Evolutionary conservation across 2,113 vertebrate species (phyloP), one percentile per base, ranked within the genome.

Genomic region (Plestiodon gilberti): DNA sequence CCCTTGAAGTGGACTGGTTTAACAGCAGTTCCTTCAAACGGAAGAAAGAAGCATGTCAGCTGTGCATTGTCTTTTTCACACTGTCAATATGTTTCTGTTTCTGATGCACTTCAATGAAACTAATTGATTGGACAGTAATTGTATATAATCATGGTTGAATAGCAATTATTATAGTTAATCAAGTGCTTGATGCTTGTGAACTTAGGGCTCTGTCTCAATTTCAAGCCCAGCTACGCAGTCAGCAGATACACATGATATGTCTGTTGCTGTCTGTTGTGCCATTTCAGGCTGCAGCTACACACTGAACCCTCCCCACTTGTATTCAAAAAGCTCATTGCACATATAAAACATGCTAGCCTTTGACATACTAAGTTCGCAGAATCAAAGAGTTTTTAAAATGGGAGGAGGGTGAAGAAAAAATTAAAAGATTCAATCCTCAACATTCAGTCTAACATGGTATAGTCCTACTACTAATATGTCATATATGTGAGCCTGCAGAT

Each of bases 31-130:
- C 84, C 90, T 91, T 92, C 33, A 78, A 90, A 91, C 65, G 89
- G 94, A 88, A 89, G 87, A 90, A 84, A 89, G 91, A 93, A 85
- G 79, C 0, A 9, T 89, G 86, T 92, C 91, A 94, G 90, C 81
- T 91, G 87, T 91, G 93, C 92, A 82, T 80, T 86, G 73, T 93
- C 85, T 86, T 4, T 1, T 4, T 1, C 59, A 90, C 93, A 43
- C 79, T 33, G n/a, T 94, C 88, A 80, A 86, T 95, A 91, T 93
- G 91, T 95, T 93, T 93, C 89, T 94, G 82, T 94, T 95, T 94
- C 84, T 87, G 83, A 89, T 93, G 87, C 93, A 89, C 90, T 94
- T 90, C 92, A 91, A 85, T 84, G 85, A 90, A 91, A 94, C 91
- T 91, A 92, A 91, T 85, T 94, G 94, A 95, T 92, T 94, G 90